These are phyloP conservation scores for Amphipyra tragopoginis DNA, from an alignment of 2,888 invertebrate species.

Conservation along the genomic window DNA sequence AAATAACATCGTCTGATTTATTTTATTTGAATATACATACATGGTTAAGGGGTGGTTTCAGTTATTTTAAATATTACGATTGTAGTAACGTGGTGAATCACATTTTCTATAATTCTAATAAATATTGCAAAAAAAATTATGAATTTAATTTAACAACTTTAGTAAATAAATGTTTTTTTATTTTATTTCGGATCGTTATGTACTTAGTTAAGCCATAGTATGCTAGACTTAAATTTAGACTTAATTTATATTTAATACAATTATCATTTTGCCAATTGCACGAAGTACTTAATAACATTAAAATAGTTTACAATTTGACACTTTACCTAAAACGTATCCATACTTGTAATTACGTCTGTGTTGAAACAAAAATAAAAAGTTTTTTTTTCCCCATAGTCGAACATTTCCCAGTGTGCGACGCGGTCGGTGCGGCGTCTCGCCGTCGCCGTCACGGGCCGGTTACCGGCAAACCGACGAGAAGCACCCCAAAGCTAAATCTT, in stretches of 20 bases:
- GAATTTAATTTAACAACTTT: no score
- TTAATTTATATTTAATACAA: no score
- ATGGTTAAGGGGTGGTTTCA: background rate
- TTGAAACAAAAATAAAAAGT: slow-evolving; percentile 11
- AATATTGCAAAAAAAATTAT: no score
- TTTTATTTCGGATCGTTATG: no score
- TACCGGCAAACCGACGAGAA: slow-evolving; percentile 62
- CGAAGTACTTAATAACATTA: no score
- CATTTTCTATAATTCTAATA: no score
- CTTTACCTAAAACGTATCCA: background rate
- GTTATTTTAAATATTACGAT: no score
- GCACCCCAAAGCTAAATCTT: slow-evolving; percentile 63
- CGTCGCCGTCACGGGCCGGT: slow-evolving; percentile 80
- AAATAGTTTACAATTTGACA: background rate
- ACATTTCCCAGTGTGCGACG: slow-evolving; percentile 40
- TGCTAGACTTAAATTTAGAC: no score
- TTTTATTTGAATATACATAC: slow-evolving; percentile 10
- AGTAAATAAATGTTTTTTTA: no score
- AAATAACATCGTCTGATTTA: slow-evolving; percentile 54
- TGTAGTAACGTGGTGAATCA: no score
- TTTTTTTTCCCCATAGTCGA: slow-evolving; percentile 28
- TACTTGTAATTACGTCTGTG: background rate
- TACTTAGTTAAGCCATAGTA: no score
- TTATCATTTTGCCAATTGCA: no score
- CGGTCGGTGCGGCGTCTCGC: slow-evolving; percentile 66